Percentiles rank a stretch among this genome's conserved stretches.
Evolutionary conservation across 1,140 invertebrate species (phyloP).

Genomic region (Ylistrum balloti): DNA sequence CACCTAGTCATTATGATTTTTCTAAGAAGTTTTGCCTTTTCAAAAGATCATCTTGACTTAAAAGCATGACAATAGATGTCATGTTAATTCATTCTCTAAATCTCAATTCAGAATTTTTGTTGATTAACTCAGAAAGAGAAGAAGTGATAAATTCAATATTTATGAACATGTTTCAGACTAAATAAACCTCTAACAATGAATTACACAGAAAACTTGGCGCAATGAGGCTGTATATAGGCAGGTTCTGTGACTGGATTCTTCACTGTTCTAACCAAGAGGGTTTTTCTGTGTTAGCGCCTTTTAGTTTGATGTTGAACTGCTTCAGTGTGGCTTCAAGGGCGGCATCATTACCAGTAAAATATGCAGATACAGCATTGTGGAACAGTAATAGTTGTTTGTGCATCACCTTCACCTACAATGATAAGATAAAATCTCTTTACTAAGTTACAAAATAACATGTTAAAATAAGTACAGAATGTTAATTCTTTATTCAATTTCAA

Average conservation of each 20-base stretch:
- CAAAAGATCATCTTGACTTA: too few relatives aligned
- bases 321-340: slow-evolving; percentile 96
- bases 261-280: slow-evolving; percentile 89
- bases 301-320: slow-evolving; percentile 96
- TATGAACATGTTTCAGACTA: neutral
- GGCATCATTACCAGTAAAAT: slow-evolving; percentile 97
- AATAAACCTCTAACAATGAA: neutral
- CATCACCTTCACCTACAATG: slow-evolving; percentile 96
- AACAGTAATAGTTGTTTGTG: slow-evolving; percentile 97
- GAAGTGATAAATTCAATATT: neutral
- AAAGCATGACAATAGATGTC: too few relatives aligned
- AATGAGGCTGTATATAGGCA: neutral
- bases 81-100: too few relatives aligned
- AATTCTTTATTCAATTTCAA: too few relatives aligned
- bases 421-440: slow-evolving; percentile 40
- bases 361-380: slow-evolving; percentile 97
- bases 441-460: too few relatives aligned
- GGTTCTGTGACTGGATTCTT: neutral
- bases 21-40: too few relatives aligned
- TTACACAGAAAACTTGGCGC: neutral
- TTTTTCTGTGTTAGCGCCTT: slow-evolving; percentile 88
- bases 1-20: too few relatives aligned
- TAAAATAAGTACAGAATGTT: too few relatives aligned
- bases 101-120: neutral
- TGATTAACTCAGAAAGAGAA: neutral